phyloP scores from a whole-genome alignment of 2,113 vertebrate genomes.

The Diphyllodes magnificus region DNA sequence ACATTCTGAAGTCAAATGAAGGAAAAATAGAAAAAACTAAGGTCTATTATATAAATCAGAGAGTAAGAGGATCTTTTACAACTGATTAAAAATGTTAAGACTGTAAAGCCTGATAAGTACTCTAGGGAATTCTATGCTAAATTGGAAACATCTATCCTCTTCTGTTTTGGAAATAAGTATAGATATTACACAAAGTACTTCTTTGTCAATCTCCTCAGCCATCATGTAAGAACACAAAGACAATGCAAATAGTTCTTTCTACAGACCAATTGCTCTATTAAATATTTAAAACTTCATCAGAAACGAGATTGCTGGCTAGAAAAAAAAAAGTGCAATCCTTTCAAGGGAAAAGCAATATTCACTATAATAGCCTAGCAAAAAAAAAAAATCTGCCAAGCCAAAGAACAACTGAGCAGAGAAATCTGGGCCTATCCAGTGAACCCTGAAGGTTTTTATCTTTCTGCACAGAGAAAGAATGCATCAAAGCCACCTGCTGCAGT shows the following conservation, averaged over 20 bases:
- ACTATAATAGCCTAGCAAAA: neutral
- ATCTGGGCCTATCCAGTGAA: neutral
- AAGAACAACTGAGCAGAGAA: neutral
- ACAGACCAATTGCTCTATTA: neutral
- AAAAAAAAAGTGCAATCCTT: neutral
- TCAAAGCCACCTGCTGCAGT: neutral
- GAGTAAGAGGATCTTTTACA: conserved; percentile 22
- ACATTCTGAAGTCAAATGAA: conserved; percentile 10
- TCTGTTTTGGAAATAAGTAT: conserved; percentile 10
- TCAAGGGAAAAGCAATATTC: neutral
- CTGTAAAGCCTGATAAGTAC: conserved; percentile 12
- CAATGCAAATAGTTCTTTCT: neutral
- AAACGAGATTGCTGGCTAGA: neutral
- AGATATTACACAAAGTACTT: neutral
- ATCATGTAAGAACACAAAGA: neutral
- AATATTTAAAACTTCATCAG: conserved; percentile 27
- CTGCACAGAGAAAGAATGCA: neutral
- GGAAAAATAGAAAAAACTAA: conserved; percentile 24
- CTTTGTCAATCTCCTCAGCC: neutral
- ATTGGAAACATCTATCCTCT: conserved; percentile 23
- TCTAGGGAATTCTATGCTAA: neutral
- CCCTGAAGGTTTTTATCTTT: neutral
- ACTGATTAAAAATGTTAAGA: conserved; percentile 35
- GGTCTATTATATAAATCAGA: conserved; percentile 26
- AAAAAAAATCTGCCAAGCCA: neutral